A percentile compares a stretch with the other conserved stretches of the same genome.
These are phyloP conservation scores for Ophion costatus DNA, from an alignment of 2,888 invertebrate genomes.

Conservation along the genomic window DNA sequence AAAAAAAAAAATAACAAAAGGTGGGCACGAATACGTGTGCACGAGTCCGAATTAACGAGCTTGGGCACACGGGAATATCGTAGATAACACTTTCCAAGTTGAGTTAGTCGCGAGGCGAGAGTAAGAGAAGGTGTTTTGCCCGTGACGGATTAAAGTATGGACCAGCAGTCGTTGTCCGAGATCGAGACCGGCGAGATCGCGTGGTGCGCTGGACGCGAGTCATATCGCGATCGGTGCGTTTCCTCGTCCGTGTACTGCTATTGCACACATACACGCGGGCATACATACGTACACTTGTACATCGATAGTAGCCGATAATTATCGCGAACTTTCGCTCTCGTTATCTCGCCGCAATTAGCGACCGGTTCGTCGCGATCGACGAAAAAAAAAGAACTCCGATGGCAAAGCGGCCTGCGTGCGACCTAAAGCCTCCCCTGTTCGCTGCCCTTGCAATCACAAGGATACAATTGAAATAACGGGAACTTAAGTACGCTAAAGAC, in stretches of 20 bases:
- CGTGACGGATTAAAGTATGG: constrained; percentile 28
- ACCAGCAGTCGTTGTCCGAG: constrained; percentile 48
- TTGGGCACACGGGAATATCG: not conserved
- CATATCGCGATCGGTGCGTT: constrained; percentile 27
- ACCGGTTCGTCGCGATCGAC: not conserved
- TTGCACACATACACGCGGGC: not conserved
- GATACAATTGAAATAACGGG: not conserved
- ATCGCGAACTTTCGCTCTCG: not conserved
- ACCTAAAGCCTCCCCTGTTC: not conserved
- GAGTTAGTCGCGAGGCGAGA: constrained; percentile 36
- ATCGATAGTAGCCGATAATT: too few relatives aligned
- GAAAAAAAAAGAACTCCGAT: not conserved
- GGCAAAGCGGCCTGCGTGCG: not conserved
- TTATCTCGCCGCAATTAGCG: not conserved
- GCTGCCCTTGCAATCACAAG: not conserved
- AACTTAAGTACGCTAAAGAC: not conserved
- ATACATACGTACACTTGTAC: not conserved
- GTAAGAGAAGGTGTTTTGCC: constrained; percentile 57
- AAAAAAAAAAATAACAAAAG: not conserved
- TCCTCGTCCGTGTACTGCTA: constrained; percentile 1
- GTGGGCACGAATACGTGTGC: not conserved
- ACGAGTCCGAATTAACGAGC: constrained; percentile 19
- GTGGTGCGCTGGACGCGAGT: not conserved
- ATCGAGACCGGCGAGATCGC: constrained; percentile 51
- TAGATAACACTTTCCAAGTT: constrained; percentile 49